A percentile compares a stretch with the other conserved stretches of the same genome.
Conservation (phyloP, 2,888 invertebrate species). For the Hetaerina titia region DNA sequence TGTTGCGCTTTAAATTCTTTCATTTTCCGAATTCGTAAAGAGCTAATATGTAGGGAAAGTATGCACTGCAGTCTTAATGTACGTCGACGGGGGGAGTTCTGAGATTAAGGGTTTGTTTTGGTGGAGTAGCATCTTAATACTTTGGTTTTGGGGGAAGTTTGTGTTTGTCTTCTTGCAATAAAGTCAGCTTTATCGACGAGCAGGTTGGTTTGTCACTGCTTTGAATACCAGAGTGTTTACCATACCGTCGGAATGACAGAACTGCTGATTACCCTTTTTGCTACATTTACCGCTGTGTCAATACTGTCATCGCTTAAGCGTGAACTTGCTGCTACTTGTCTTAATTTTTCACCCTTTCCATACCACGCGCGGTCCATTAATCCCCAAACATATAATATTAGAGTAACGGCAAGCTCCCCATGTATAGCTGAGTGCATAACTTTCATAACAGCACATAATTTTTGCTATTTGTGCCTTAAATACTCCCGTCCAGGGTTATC, state of each 20-base stretch:
- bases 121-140: background rate
- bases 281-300: background rate
- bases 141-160: conserved; percentile 34
- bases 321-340: background rate
- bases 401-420: no score
- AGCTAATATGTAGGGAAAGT: background rate
- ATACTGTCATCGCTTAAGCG: background rate
- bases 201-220: background rate
- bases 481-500: no score
- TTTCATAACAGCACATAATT: no score
- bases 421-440: no score
- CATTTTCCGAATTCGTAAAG: conserved; percentile 13
- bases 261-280: background rate
- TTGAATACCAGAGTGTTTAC: background rate
- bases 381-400: no score
- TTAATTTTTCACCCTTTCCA: no score
- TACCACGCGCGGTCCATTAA: no score
- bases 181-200: conserved; percentile 32
- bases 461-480: no score
- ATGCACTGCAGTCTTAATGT: background rate
- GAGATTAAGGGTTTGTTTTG: background rate
- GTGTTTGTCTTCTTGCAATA: conserved; percentile 40
- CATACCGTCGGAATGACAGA: background rate
- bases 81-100: background rate
- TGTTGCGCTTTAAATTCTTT: background rate